Evolutionary conservation across 2,888 invertebrate genomes (phyloP).

Genomic region (Camptogramma bilineatum): DNA sequence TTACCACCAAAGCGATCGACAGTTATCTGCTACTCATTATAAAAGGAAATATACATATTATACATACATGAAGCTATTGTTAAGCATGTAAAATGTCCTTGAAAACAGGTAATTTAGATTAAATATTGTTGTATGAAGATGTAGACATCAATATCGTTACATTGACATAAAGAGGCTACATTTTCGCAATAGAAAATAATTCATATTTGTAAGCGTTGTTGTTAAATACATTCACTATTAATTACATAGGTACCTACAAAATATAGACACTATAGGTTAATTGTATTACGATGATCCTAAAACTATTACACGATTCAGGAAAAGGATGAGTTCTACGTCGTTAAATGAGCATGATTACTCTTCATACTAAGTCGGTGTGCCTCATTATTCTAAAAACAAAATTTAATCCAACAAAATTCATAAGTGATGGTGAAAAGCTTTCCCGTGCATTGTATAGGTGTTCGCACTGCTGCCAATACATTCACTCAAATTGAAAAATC

Average conservation of each 20-base stretch:
- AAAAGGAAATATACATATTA: constrained; percentile 39
- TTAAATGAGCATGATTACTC: not conserved
- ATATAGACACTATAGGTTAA: constrained; percentile 57
- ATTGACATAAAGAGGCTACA: constrained; percentile 54
- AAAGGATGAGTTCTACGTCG: not conserved
- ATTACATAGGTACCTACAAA: too few relatives aligned
- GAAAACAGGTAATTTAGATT: constrained; percentile 70
- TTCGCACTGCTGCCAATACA: constrained; percentile 28
- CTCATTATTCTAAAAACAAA: constrained; percentile 6
- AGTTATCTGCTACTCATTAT: constrained; percentile 48
- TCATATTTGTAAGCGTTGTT: constrained; percentile 72
- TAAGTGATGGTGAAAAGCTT: constrained; percentile 17
- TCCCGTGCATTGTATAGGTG: constrained; percentile 20
- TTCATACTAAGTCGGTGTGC: not conserved
- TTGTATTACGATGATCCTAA: constrained; percentile 75
- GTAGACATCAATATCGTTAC: constrained; percentile 57
- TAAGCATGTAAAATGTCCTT: constrained; percentile 53
- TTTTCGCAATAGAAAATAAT: constrained; percentile 61
- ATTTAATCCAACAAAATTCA: constrained; percentile 5
- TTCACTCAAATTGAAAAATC: constrained; percentile 31
- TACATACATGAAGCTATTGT: constrained; percentile 48
- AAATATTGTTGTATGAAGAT: constrained; percentile 54
- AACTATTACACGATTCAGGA: constrained; percentile 60
- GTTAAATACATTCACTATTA: constrained; percentile 60
- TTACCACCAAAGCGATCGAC: constrained; percentile 55